Percentiles rank a stretch among this genome's conserved stretches.
These are phyloP conservation scores for Oligia fasciuncula DNA, from an alignment of 2,888 invertebrate species.

Conservation along the genomic window DNA sequence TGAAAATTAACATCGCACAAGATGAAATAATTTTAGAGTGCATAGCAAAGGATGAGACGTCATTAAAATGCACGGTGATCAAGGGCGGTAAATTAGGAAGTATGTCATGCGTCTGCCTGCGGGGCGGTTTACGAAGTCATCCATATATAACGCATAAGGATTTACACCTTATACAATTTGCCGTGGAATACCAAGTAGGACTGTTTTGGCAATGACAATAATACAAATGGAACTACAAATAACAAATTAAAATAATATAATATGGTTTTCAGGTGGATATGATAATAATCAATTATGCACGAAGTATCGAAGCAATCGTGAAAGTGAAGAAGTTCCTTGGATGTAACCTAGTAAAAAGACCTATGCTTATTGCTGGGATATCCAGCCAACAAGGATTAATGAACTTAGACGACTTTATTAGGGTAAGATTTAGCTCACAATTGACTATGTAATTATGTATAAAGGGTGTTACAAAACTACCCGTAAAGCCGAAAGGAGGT, in stretches of 20 bases:
- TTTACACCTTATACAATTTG: slow-evolving; percentile 69
- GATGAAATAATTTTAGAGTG: slow-evolving; percentile 71
- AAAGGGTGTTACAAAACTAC: too few species aligned
- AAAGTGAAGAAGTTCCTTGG: slow-evolving; percentile 69
- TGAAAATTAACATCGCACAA: slow-evolving; percentile 68
- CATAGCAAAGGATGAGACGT: slow-evolving; percentile 56
- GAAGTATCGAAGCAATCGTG: slow-evolving; percentile 65
- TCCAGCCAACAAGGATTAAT: slow-evolving; percentile 70
- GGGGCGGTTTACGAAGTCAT: slow-evolving; percentile 60
- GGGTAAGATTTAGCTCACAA: slow-evolving; percentile 59
- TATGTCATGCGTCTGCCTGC: slow-evolving; percentile 65
- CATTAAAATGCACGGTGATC: slow-evolving; percentile 68
- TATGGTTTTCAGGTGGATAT: slow-evolving; percentile 73
- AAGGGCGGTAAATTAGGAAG: slow-evolving; percentile 70
- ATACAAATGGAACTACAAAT: neutral
- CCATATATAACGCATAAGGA: slow-evolving; percentile 71
- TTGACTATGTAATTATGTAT: neutral
- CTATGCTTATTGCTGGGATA: slow-evolving; percentile 71
- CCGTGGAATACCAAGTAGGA: slow-evolving; percentile 74
- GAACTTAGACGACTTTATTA: slow-evolving; percentile 73
- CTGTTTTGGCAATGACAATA: neutral
- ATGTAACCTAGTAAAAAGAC: slow-evolving; percentile 59
- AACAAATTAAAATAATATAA: neutral
- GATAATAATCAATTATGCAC: slow-evolving; percentile 73
- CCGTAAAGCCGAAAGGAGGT: too few species aligned